phyloP scores from a whole-genome alignment of 1,140 invertebrate species.

The Ceratina japonica region DNA sequence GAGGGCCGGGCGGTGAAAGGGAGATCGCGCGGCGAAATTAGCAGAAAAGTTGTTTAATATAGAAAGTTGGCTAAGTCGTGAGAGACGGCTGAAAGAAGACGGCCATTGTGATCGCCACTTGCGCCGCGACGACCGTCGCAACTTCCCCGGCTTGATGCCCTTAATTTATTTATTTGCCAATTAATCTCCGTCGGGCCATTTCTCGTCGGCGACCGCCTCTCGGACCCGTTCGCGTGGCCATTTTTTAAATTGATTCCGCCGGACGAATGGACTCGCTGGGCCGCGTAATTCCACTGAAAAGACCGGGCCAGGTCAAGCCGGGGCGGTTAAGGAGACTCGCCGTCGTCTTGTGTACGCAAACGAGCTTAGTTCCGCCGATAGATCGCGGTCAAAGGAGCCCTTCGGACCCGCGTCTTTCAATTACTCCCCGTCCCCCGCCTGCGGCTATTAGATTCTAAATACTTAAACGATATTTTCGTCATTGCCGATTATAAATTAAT shows the following conservation, averaged over 20 bases:
- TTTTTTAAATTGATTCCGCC: constrained; percentile 34
- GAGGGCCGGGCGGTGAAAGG: background rate
- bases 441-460: background rate
- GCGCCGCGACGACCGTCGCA: constrained; percentile 33
- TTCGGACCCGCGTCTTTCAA: background rate
- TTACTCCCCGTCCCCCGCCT: too few relatives aligned
- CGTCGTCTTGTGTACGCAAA: background rate
- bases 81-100: constrained; percentile 35
- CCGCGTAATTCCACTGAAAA: constrained; percentile 27
- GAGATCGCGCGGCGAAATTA: constrained; percentile 61
- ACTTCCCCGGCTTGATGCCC: constrained; percentile 62
- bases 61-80: constrained; percentile 66
- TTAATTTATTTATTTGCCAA: constrained; percentile 72
- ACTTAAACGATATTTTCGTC: too few relatives aligned
- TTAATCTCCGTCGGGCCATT: constrained; percentile 52
- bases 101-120: constrained; percentile 64
- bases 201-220: constrained; percentile 4
- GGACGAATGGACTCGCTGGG: constrained; percentile 18
- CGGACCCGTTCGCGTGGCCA: background rate
- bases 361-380: background rate
- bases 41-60: constrained; percentile 71
- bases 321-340: background rate
- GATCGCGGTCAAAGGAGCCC: background rate
- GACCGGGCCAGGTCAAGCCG: background rate
- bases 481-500: too few relatives aligned